Base-by-base conservation (phyloP, 1,140 invertebrate genomes). In the Camponotus floridanus region DNA sequence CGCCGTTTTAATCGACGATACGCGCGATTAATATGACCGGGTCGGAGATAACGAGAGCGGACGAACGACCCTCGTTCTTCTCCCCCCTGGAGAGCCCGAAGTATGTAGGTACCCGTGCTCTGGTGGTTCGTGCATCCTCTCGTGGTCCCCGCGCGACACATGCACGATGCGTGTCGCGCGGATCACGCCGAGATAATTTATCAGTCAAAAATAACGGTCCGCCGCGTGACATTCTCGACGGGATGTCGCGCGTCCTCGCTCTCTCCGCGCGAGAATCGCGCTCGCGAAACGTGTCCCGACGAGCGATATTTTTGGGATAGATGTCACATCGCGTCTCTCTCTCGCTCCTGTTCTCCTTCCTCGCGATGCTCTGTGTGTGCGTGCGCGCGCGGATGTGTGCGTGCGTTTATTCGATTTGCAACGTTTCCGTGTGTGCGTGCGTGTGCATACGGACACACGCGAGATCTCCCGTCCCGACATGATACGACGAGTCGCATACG, bases 281-380 rank as follows among this genome's bases (percentile, higher is more conserved):
- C 11, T 48, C 68, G 76, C 86, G 86, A 91, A 91, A 91, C 87
- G 80, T 88, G 68, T 73, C 85, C 76, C 87, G 86, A 88, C 89
- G 15, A 79, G 81, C 90, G 91, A 92, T 93, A 93, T 93, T 93
- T 93, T 92, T 93, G 92, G 92, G 91, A 93, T 92, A 92, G 91
- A 92, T 93, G 92, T 92, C 92, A 93, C 91, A 91, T 92, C 91
- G 90, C 89, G 87, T 90, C 76, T 11, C 11, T 81, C 67, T 73
- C 76, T 55, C 87, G 90, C 61, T 76, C 76, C 76, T 70, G 57
- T n/a, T n/a, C 67, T 76, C 68, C 6, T 13, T 87, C 70, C 76
- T 15, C 48, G 48, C 0, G 48, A 4, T 15, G 15, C 15, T 15
- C n/a, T 51, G 9, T 33, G 42, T 33, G 67, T 48, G 33, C 33